Base-by-base conservation (phyloP, 2,888 invertebrate genomes). In the Cantharis nigra region DNA sequence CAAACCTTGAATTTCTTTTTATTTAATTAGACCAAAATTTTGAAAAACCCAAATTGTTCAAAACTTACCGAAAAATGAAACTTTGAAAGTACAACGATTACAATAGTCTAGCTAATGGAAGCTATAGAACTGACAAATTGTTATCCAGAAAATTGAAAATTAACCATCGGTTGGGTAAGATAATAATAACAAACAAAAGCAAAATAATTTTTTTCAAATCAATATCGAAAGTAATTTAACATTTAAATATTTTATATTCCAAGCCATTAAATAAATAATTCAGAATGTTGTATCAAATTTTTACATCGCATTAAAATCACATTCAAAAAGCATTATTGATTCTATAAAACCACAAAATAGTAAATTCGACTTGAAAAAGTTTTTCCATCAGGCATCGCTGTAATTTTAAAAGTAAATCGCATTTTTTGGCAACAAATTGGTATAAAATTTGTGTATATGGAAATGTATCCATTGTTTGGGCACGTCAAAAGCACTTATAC, bases 401-500 rank as follows among this genome's bases (percentile, higher is more conserved):
- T 49, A 49, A 49, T 49, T 49, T 49, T n/a, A 0, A 49, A 49
- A 49, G 49, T 49, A 49, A 49, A 49, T 49, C n/a, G 49, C n/a
- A 49, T 7, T 49, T 49, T 49, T 49, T 49, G 49, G 49, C n/a
- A 49, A 33, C 33, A 33, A 33, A 49, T 49, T 49, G n/a, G 13
- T 33, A 33, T 11, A 7, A 78, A 76, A 76, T 71, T 70, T 79
- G 77, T 73, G 78, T 77, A 77, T 77, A 75, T 71, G 71, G 71
- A 76, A 76, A 70, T 67, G 65, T 69, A 69, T 69, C 78, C 70
- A 78, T 81, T 80, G 80, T 80, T 80, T 80, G 78, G 72, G 70
- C 72, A 80, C 74, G 80, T 80, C 80, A 80, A 80, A 80, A 80
- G 79, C 77, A 80, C 81, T 81, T 81, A 80, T 67, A 49, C 49